Percentiles rank a stretch among this genome's conserved stretches.
Conservation (phyloP, 2,113 vertebrate genomes). For the Myotis yumanensis region DNA sequence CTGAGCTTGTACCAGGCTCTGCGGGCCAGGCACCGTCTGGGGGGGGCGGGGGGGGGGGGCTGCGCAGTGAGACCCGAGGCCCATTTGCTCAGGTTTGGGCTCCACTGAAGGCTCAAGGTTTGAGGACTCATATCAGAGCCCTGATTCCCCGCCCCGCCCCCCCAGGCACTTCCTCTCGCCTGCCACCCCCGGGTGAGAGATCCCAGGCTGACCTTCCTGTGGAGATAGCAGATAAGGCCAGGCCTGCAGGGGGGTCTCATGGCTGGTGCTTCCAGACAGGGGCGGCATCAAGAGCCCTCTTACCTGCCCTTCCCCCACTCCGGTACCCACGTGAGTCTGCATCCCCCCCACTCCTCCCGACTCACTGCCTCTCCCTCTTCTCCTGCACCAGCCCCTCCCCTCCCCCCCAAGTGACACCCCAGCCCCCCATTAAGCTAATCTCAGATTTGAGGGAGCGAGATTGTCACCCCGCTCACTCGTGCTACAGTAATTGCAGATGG, state of each 20-base stretch:
- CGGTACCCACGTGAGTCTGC: accelerated
- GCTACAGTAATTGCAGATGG: accelerated
- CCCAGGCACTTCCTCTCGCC: not conserved
- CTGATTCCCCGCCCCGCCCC: no score
- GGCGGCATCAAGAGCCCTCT: not conserved
- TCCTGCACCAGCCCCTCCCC: not conserved
- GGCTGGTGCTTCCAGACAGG: accelerated
- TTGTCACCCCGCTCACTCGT: accelerated
- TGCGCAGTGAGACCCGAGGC: not conserved
- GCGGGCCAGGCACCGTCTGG: accelerated
- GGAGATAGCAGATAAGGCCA: accelerated
- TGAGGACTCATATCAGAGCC: accelerated
- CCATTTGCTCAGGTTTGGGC: not conserved
- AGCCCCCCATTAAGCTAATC: not conserved
- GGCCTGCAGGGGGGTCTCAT: no score
- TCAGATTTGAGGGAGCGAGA: not conserved
- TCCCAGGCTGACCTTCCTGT: no score
- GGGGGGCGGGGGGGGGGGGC: not conserved
- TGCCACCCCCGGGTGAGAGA: not conserved
- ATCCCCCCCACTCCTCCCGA: accelerated
- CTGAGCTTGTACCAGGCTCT: accelerated
- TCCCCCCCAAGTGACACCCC: not conserved
- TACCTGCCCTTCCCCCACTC: no score
- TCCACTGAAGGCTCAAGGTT: accelerated
- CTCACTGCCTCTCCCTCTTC: not conserved